phyloP scores from a whole-genome alignment of 2,797 vertebrate species.

The Cirrhinus molitorella region DNA sequence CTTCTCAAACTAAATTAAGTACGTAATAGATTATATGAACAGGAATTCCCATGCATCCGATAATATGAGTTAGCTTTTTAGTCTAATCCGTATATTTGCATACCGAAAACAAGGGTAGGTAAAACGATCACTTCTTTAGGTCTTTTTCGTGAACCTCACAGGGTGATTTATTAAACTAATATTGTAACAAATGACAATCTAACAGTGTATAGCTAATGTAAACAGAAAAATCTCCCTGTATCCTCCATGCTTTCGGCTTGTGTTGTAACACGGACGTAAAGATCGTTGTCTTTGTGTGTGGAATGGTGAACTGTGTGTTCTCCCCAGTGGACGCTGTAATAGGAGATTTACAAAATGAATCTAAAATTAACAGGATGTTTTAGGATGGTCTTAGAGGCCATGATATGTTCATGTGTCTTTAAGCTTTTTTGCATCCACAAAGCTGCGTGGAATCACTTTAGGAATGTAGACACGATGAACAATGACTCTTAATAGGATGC shows the following conservation, averaged over 20 bases:
- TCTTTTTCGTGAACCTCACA: conserved; percentile 56
- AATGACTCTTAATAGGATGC: conserved; percentile 28
- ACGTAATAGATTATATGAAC: conserved; percentile 77
- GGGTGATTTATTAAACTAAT: conserved; percentile 62
- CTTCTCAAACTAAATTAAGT: conserved; percentile 71
- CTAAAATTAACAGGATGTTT: conserved; percentile 30
- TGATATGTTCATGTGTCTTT: conserved; percentile 21
- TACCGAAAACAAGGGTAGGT: conserved; percentile 44
- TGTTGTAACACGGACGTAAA: conserved; percentile 23
- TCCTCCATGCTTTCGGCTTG: conserved; percentile 24
- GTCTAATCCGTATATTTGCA: conserved; percentile 57
- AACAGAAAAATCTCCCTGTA: conserved; percentile 26
- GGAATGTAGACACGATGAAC: conserved; percentile 25
- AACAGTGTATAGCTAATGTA: conserved; percentile 61
- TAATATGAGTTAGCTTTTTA: conserved; percentile 55
- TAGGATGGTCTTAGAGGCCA: conserved; percentile 27
- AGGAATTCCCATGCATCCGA: conserved; percentile 69
- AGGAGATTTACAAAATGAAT: conserved; percentile 28
- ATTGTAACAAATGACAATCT: conserved; percentile 78
- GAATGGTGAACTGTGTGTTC: conserved; percentile 20
- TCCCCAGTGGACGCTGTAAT: conserved; percentile 28
- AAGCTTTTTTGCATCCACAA: conserved; percentile 8
- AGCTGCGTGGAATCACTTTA: conserved; percentile 31
- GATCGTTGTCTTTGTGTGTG: conserved; percentile 24
- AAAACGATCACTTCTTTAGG: conserved; percentile 7